Evolutionary conservation across 2,888 invertebrate genomes (phyloP), one percentile per base, ranked within the genome.

Genomic region (Ptycholaimellus sp.): DNA sequence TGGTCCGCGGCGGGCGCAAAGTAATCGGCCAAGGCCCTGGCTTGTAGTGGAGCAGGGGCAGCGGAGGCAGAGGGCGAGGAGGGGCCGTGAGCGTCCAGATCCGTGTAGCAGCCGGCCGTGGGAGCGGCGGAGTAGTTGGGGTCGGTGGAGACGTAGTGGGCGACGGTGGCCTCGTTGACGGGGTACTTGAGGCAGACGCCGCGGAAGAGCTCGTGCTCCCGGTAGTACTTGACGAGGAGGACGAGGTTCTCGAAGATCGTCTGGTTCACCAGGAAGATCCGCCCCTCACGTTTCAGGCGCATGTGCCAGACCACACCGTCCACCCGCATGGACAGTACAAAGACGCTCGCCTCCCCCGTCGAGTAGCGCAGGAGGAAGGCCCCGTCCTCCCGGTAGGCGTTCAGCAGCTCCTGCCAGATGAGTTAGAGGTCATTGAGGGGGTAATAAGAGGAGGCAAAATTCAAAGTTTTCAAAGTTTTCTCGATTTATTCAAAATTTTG

Each of bases 241-340:
- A 85, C 77, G n/a, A 96, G 65, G 53, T 79, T 85, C 63, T 93
- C 93, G 64, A 93, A 96, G 76, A 1, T 74, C 74, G 23, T 90
- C 83, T 55, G 51, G 36, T 52, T 52, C 9, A 56, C 53, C 17
- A 56, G 49, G 36, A 57, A 56, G 17, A 56, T 51, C 7, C 56
- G 45, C 2, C 56, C 56, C 30, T 56, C 56, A 35, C 78, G 70
- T 60, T 80, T 79, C 42, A 96, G 79, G 35, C 85, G 72, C 59
- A 90, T 96, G 59, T 96, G 93, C 60, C 93, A 93, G 44, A 90
- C 85, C 60, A 82, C 79, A 36, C 74, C 77, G 50, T 82, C 82
- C 2, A 79, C 77, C 72, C 81, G 74, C 60, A 90, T 85, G 41
- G 85, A 87, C 49, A 93, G 80, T n/a, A 83, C 82, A 59, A 76